Percentiles rank a stretch among this genome's conserved stretches.
Conservation (phyloP, 2,113 vertebrate species). For the Amazona vittata region DNA sequence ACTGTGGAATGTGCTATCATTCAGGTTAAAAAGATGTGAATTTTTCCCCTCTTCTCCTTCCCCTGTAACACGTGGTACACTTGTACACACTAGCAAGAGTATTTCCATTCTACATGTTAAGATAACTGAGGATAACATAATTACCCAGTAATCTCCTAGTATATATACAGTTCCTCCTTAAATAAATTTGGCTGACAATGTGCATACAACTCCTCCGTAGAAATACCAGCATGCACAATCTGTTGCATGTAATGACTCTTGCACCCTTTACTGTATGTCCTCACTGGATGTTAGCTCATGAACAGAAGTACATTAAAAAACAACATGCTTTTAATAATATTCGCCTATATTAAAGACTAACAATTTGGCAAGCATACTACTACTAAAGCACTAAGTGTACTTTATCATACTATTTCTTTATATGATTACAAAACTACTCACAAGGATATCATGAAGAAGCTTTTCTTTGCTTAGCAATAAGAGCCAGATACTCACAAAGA, state of each 20-base stretch:
- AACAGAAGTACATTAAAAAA: neutral
- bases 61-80: neutral
- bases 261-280: neutral
- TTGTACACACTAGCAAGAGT: neutral
- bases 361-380: neutral
- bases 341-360: neutral
- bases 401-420: conserved; percentile 4
- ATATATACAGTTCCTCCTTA: neutral
- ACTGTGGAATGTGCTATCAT: neutral
- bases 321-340: neutral
- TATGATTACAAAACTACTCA: conserved; percentile 34
- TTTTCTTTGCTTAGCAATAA: conserved; percentile 68
- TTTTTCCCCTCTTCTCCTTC: neutral
- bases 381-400: neutral
- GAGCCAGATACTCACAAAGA: conserved; percentile 91
- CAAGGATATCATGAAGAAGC: conserved; percentile 21
- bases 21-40: neutral
- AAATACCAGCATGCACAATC: neutral
- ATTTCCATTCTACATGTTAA: neutral
- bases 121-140: neutral
- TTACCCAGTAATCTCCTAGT: neutral
- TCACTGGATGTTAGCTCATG: neutral
- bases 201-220: neutral
- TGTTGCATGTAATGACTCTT: neutral
- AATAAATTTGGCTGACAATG: neutral